Conservation (phyloP, 2,113 vertebrate species). For the Anarhynchus alexandrinus region DNA sequence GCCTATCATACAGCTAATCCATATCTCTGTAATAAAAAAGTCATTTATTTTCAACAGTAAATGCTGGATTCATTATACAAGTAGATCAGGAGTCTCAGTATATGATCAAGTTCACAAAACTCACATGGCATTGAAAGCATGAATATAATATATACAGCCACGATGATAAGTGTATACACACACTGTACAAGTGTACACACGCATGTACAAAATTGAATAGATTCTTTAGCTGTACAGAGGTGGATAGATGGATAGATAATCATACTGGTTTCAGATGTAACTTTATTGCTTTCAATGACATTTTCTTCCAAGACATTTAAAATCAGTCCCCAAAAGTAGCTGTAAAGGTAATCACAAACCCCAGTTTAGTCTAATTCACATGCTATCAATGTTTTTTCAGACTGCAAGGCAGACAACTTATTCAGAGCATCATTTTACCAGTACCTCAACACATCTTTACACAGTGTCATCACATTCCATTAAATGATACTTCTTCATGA, state of each 20-base stretch:
- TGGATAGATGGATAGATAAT: neutral
- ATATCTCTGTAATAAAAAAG: neutral
- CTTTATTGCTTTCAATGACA: neutral
- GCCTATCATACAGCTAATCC: neutral
- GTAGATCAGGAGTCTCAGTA: neutral
- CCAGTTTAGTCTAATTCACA: neutral
- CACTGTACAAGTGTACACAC: neutral
- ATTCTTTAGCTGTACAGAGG: neutral
- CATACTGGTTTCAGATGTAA: neutral
- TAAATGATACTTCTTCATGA: neutral
- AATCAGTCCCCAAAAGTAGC: neutral
- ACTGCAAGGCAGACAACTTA: neutral
- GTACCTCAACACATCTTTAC: neutral
- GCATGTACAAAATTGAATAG: neutral
- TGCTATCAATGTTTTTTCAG: neutral
- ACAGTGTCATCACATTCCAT: neutral
- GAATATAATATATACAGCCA: neutral
- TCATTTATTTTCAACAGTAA: neutral
- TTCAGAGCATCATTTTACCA: neutral
- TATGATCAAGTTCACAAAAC: neutral
- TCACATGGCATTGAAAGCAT: neutral
- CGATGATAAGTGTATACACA: neutral
- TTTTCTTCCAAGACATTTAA: neutral
- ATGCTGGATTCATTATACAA: neutral
- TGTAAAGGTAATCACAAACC: neutral